Conservation (phyloP, 2,113 vertebrate genomes). For the Alexandromys fortis region DNA sequence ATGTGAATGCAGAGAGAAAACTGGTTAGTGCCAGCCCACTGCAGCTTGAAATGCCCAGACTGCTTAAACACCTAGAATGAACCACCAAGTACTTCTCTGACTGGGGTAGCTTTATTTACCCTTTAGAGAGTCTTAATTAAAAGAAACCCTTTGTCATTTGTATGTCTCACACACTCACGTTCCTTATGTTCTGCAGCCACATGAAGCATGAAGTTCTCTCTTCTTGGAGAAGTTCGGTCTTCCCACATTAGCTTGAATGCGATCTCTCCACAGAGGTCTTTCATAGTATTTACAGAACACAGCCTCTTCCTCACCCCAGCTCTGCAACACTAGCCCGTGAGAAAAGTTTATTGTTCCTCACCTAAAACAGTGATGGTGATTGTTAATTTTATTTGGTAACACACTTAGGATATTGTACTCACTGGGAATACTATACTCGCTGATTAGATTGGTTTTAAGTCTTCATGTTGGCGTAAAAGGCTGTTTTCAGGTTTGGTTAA, state of each 20-base stretch:
- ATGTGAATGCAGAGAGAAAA: not conserved
- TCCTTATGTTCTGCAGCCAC: not conserved
- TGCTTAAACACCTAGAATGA: not conserved
- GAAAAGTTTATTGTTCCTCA: not conserved
- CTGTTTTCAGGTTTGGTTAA: not conserved
- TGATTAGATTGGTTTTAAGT: not conserved
- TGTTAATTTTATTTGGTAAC: not conserved
- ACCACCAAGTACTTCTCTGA: not conserved
- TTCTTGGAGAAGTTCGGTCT: not conserved
- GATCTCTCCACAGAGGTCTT: not conserved
- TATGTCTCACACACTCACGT: not conserved
- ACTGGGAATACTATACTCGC: not conserved
- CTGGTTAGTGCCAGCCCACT: not conserved
- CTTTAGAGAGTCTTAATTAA: not conserved
- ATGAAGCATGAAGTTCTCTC: not conserved
- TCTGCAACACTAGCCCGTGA: not conserved
- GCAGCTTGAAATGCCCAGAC: not conserved
- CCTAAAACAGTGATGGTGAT: not conserved
- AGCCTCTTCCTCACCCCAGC: not conserved
- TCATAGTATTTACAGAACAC: not conserved
- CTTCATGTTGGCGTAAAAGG: not conserved
- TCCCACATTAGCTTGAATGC: not conserved
- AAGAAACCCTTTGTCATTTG: not conserved
- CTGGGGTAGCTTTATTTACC: not conserved
- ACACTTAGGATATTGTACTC: not conserved